Evolutionary conservation across 2,888 invertebrate species (phyloP), one percentile per base, ranked within the genome.

Genomic region (Cyclophora albipunctata): DNA sequence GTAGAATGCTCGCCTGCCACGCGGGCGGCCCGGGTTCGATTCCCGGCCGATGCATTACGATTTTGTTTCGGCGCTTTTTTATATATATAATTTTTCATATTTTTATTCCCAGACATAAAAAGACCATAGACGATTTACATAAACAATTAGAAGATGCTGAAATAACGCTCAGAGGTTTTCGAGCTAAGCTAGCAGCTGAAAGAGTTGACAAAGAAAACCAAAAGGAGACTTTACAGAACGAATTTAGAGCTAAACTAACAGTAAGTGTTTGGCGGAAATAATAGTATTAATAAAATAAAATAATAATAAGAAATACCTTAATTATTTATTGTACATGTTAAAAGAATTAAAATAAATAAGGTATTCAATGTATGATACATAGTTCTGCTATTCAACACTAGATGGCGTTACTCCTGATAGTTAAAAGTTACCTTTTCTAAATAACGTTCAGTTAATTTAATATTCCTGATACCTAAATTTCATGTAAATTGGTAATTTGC

Each of bases 1-100:
- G 89, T 89, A 89, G 88, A 88, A 89, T 89, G 89, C 88, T 89
- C 88, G 89, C 88, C 89, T 89, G 89, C 88, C 88, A 89, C 89
- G 89, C 89, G 89, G 89, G 82, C 80, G 81, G 79, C 81, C 80
- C 81, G 81, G 84, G 85, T 85, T 85, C 84, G 85, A 84, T 84
- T 84, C 84, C 85, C 84, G 84, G 84, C 83, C 84, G 84, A 85
- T 85, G 85, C 84, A 85, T 0, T 0, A 0, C 7, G 58, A 76
- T 80, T 77, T 72, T 65, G 56, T 33, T 51, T 49, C 55, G 20
- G 2, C 20, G 20, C 20, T 3, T 40, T 40, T 51, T 42, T 45
- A 37, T 44, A 20, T 20, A 20, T 20, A 20, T 20, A 37, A 5
- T 37, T 37, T 5, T 37, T 5, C 4, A 37, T 37, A 37, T 37